A percentile compares a stretch with the other conserved stretches of the same genome.
These are phyloP conservation scores for Brienomyrus brachyistius DNA, from an alignment of 2,113 vertebrate genomes.

Conservation along the genomic window DNA sequence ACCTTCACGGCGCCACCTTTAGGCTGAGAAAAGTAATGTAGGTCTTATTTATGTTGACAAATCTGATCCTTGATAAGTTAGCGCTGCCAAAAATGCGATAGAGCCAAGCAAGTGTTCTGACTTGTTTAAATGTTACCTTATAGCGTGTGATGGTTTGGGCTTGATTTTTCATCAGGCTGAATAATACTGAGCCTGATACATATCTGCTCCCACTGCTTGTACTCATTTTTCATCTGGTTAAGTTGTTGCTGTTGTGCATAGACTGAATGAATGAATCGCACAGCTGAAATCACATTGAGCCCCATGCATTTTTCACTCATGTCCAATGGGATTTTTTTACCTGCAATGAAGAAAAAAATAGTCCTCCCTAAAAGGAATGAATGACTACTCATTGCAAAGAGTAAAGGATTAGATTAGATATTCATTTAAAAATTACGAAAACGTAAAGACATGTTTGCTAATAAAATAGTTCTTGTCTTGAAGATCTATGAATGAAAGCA, in stretches of 20 bases:
- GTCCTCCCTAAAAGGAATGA: not conserved
- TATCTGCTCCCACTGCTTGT: not conserved
- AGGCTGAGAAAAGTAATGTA: not conserved
- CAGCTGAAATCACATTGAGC: not conserved
- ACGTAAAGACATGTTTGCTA: not conserved
- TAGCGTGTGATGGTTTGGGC: not conserved
- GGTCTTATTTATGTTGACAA: not conserved
- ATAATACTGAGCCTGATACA: not conserved
- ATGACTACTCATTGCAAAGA: not conserved
- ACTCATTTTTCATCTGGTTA: not conserved
- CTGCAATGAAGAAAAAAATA: not conserved
- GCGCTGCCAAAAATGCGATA: not conserved
- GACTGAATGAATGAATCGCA: not conserved
- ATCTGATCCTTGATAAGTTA: not conserved
- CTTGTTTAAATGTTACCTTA: not conserved
- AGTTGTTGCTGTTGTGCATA: not conserved
- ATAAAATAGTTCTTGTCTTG: not conserved
- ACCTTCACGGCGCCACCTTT: not conserved
- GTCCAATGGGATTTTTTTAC: not conserved
- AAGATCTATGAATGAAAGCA: not conserved
- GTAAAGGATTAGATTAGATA: not conserved
- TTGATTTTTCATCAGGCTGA: not conserved
- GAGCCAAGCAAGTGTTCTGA: not conserved
- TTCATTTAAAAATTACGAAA: not conserved
- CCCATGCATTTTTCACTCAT: not conserved